Conservation (phyloP, 2,797 vertebrate genomes). For the Pangasius sanitwongsei region DNA sequence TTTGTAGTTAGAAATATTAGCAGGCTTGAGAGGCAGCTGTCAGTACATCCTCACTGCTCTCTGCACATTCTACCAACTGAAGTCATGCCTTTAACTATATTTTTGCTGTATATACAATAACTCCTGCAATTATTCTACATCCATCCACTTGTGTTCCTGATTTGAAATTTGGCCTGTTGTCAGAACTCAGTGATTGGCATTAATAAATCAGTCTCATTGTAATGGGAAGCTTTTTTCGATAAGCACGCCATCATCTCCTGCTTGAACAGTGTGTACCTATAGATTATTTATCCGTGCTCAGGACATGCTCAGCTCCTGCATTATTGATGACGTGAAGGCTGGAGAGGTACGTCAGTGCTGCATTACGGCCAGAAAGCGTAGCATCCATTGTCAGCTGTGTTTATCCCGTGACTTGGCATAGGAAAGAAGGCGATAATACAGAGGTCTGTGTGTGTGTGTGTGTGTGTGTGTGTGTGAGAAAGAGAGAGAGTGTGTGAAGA, state of each 20-base stretch:
- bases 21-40: background rate
- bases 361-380: constrained; percentile 45
- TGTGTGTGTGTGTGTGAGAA: background rate
- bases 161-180: background rate
- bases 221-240: constrained; percentile 25
- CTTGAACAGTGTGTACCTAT: constrained; percentile 34
- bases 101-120: background rate
- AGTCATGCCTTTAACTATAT: background rate
- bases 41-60: background rate
- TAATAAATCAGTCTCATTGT: constrained; percentile 37
- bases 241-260: constrained; percentile 4
- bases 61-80: background rate
- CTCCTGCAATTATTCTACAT: background rate
- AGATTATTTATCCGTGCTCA: constrained; percentile 52
- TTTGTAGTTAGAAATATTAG: background rate
- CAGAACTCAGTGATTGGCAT: constrained; percentile 29
- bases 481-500: background rate
- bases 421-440: background rate
- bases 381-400: constrained; percentile 36
- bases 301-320: constrained; percentile 44
- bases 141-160: background rate
- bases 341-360: constrained; percentile 40
- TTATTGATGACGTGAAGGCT: constrained; percentile 52
- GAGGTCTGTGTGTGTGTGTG: background rate
- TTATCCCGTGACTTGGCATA: background rate